phyloP scores from a whole-genome alignment of 1,140 invertebrate species.

The Caligus rogercresseyi region DNA sequence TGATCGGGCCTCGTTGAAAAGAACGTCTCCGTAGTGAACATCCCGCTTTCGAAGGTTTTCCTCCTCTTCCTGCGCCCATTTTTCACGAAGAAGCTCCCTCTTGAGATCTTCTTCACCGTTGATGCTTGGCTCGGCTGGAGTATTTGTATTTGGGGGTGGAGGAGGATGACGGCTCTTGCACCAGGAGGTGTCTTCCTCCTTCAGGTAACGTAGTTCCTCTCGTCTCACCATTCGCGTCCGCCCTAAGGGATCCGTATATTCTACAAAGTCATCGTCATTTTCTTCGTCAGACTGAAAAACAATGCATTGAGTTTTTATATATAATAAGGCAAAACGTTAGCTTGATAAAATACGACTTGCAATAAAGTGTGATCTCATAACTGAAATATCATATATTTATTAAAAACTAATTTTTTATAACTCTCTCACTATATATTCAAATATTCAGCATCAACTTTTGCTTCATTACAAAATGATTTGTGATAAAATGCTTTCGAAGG shows the following conservation, averaged over 20 bases:
- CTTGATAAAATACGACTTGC: too few relatives aligned
- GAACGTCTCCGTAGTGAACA: slow-evolving; percentile 31
- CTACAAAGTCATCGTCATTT: slow-evolving; percentile 41
- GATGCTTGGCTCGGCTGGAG: slow-evolving; percentile 22
- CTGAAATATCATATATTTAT: too few relatives aligned
- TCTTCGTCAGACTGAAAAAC: not conserved
- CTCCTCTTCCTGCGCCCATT: slow-evolving; percentile 31
- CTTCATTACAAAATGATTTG: too few relatives aligned
- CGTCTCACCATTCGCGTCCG: slow-evolving; percentile 44
- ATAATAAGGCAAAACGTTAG: too few relatives aligned
- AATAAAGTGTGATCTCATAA: too few relatives aligned
- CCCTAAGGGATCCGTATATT: slow-evolving; percentile 71
- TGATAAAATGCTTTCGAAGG: too few relatives aligned
- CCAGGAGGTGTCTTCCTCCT: slow-evolving; percentile 11
- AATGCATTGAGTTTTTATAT: too few relatives aligned
- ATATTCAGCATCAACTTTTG: too few relatives aligned
- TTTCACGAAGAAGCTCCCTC: slow-evolving; percentile 30
- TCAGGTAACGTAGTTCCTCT: not conserved
- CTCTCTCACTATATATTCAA: too few relatives aligned
- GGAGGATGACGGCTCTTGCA: not conserved
- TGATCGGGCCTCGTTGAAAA: slow-evolving; percentile 49
- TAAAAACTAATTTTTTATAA: too few relatives aligned
- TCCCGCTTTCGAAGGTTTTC: slow-evolving; percentile 24
- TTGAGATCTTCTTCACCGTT: slow-evolving; percentile 28
- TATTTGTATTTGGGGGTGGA: not conserved